phyloP scores from a whole-genome alignment of 1,140 invertebrate genomes.

The Drosophila virilis region DNA sequence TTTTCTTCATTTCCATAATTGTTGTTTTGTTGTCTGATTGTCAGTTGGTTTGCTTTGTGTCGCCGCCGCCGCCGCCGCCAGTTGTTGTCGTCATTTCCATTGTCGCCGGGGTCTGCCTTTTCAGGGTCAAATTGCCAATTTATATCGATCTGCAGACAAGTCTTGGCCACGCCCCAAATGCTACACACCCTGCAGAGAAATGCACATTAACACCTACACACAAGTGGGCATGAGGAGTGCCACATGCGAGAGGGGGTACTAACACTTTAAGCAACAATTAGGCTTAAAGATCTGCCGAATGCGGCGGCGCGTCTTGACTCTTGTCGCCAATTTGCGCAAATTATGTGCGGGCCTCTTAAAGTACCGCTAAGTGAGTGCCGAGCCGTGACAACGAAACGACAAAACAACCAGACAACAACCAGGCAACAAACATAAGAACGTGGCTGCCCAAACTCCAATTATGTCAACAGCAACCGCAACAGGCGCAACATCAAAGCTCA shows the following conservation, averaged over 20 bases:
- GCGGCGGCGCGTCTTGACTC: conserved; percentile 64
- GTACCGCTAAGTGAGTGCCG: conserved; percentile 75
- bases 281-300: conserved; percentile 68
- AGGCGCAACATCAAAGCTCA: conserved; percentile 73
- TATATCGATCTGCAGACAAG: conserved; percentile 59
- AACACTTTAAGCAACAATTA: conserved; percentile 70
- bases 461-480: conserved; percentile 79
- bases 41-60: conserved; percentile 47
- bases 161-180: conserved; percentile 30
- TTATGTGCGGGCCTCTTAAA: conserved; percentile 79
- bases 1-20: conserved; percentile 69
- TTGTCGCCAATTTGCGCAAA: conserved; percentile 81
- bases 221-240: conserved; percentile 2
- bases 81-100: conserved; percentile 20
- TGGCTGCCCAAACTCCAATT: conserved; percentile 76
- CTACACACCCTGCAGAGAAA: background rate
- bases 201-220: conserved; percentile 60
- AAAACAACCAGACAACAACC: conserved; percentile 20
- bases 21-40: conserved; percentile 61
- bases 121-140: conserved; percentile 75
- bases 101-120: conserved; percentile 29
- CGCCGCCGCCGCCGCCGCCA: conserved; percentile 45
- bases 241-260: conserved; percentile 15
- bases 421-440: conserved; percentile 22
- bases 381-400: conserved; percentile 48